Evolutionary conservation across 2,113 vertebrate species (phyloP), one percentile per base, ranked within the genome.

Genomic region (Catagonus wagneri): DNA sequence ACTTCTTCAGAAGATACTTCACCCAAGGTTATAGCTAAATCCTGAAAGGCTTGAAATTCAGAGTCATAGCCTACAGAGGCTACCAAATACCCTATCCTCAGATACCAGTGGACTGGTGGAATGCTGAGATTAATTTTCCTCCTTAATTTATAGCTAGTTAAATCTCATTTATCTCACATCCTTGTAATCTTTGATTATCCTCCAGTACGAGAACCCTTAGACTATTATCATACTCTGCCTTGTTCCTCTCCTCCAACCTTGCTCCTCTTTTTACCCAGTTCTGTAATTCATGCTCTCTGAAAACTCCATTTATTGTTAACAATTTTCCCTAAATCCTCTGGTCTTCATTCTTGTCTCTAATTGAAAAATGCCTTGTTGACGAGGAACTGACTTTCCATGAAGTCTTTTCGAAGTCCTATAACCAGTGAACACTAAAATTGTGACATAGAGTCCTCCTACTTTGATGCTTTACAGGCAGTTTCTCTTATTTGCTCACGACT

Each of bases 271-370:
- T 94, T 17, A 29, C 36, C 25, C 36, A 29, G 34, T 80, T 7
- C 29, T 76, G 2, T 36, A 8, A 72, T 7, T 50, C 3, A 65
- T 17, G 16, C 8, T 54, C 9, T 92, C 58, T 61, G 23, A 89
- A 79, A 93, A 79, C 4, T 6, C 5, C 56, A 15, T 65, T 83
- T 76, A 19, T 27, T 13, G 15, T 8, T 74, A 74, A 79, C 1
- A 87, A 83, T 71, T 88, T 90, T 32, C 83, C 54, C 61, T 63
- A 83, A 50, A 61, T 88, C 60, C 4, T 50, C 32, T 39, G 32
- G 10, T 58, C 9, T 13, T 86, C 23, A 29, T 61, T 95, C 27
- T 65, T 90, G 36, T 66, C 83, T 54, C 74, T 95, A 44, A 50
- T 39, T 68, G 13, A 74, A 83, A 68, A 68, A 81, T 34, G 11